phyloP scores from a whole-genome alignment of 2,113 vertebrate species.

The Morone saxatilis region DNA sequence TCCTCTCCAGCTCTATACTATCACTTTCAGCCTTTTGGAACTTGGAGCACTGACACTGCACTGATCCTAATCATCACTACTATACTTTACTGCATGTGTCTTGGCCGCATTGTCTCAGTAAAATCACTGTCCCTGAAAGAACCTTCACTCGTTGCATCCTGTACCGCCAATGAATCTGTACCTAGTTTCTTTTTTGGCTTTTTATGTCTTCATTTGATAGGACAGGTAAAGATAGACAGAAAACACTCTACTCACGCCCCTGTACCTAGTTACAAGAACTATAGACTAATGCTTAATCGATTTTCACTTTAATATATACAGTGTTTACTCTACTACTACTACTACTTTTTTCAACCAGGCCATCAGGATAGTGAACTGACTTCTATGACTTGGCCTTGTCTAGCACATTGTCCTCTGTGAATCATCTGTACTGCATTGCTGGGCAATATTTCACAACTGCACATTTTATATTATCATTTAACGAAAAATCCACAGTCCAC shows the following conservation, averaged over 20 bases:
- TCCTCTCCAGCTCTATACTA: slow-evolving; percentile 63
- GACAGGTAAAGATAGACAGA: no score
- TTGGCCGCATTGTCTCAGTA: slow-evolving; percentile 27
- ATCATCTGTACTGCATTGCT: background rate
- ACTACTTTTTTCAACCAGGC: background rate
- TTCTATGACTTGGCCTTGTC: background rate
- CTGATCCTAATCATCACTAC: slow-evolving; percentile 73
- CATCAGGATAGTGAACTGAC: background rate
- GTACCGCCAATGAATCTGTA: background rate
- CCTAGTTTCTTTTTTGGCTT: background rate
- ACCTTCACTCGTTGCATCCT: slow-evolving; percentile 35
- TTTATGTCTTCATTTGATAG: no score
- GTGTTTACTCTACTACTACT: background rate
- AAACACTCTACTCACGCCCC: no score
- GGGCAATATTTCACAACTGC: background rate
- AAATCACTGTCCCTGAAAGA: slow-evolving; percentile 44
- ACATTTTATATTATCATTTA: background rate
- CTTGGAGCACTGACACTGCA: slow-evolving; percentile 63
- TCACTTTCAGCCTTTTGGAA: slow-evolving; percentile 75
- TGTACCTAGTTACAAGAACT: background rate
- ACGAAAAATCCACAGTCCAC: background rate
- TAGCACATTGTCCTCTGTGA: background rate
- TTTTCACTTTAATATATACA: background rate
- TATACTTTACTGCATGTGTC: slow-evolving; percentile 44
- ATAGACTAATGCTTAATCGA: background rate